These are phyloP conservation scores for Columba janthina DNA, from an alignment of 2,113 vertebrate genomes.

Conservation along the genomic window DNA sequence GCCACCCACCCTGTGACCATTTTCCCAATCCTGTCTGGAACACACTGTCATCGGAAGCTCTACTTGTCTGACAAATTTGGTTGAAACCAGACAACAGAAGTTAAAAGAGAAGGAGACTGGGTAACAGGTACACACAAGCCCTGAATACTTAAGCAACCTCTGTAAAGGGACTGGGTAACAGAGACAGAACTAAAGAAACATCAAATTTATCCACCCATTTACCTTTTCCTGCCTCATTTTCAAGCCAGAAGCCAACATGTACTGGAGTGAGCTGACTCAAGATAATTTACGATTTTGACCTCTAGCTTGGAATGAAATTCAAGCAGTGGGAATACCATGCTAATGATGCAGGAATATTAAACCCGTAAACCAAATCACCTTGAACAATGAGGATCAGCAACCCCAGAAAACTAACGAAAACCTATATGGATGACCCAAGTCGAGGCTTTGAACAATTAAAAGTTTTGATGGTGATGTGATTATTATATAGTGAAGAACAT, in stretches of 20 bases:
- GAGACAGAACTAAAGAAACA: neutral
- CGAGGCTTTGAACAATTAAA: neutral
- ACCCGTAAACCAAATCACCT: fast-evolving
- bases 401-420: neutral
- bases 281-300: neutral
- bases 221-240: neutral
- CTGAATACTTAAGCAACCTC: neutral
- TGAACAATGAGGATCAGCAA: neutral
- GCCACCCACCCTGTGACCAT: neutral
- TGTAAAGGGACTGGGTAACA: neutral
- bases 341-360: neutral
- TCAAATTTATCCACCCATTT: neutral
- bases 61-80: neutral
- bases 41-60: fast-evolving
- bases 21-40: neutral
- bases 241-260: neutral
- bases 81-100: neutral
- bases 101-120: neutral
- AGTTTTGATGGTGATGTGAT: fast-evolving
- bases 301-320: neutral
- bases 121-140: neutral
- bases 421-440: neutral
- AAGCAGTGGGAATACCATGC: neutral
- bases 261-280: neutral
- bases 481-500: neutral